Conservation (phyloP, 2,113 vertebrate species). For the Rhinoptilus africanus region DNA sequence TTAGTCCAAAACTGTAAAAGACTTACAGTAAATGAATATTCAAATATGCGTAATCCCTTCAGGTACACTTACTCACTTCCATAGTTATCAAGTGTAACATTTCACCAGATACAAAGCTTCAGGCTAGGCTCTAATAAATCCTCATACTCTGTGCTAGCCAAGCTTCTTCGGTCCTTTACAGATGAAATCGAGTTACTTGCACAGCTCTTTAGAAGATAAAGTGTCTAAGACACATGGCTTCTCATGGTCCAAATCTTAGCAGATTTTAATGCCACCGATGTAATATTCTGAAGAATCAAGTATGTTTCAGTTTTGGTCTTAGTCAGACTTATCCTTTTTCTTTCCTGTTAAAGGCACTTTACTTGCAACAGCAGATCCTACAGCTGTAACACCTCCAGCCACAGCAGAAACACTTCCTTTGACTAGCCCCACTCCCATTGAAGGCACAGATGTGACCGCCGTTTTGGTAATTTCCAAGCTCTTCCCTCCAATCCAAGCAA, state of each 20-base stretch:
- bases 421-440: constrained; percentile 89
- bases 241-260: constrained; percentile 63
- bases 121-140: constrained; percentile 64
- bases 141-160: constrained; percentile 63
- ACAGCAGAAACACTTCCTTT: constrained; percentile 90
- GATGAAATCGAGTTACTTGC: constrained; percentile 57
- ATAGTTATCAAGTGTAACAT: constrained; percentile 71
- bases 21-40: constrained; percentile 71
- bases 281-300: constrained; percentile 20
- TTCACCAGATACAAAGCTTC: constrained; percentile 76
- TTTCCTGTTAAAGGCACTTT: constrained; percentile 92
- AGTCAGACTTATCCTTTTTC: constrained; percentile 98
- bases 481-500: constrained; percentile 95
- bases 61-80: constrained; percentile 50
- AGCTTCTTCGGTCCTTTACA: constrained; percentile 62
- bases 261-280: constrained; percentile 64
- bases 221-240: constrained; percentile 64
- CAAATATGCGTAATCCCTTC: constrained; percentile 62
- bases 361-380: constrained; percentile 90
- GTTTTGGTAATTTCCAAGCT: constrained; percentile 92
- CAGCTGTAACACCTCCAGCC: constrained; percentile 87
- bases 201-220: constrained; percentile 65
- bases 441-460: constrained; percentile 88
- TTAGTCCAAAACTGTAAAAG: constrained; percentile 66
- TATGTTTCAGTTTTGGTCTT: constrained; percentile 52